phyloP scores from a whole-genome alignment of 2,888 invertebrate species.

The Pyrgus malvae region DNA sequence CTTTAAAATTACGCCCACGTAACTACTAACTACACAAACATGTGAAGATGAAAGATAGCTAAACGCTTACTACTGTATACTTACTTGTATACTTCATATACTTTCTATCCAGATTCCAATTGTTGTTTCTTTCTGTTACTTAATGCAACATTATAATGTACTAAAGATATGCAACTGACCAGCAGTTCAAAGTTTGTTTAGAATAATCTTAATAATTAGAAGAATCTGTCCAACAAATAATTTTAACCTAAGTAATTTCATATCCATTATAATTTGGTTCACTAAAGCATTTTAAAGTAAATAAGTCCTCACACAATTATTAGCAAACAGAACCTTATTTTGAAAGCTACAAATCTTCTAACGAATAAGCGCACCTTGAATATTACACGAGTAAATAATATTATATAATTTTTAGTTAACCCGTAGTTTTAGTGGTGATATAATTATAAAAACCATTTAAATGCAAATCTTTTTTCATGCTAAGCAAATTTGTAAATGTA shows the following conservation, averaged over 20 bases:
- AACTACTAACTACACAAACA: no score
- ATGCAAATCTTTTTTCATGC: no score
- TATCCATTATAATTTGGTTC: not conserved
- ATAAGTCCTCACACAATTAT: not conserved
- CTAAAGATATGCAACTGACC: constrained; percentile 7
- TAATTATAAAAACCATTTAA: no score
- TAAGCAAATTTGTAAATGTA: no score
- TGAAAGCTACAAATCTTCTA: not conserved
- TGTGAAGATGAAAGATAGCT: no score
- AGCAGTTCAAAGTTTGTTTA: not conserved
- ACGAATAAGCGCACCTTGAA: no score
- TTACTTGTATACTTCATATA: not conserved
- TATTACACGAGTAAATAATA: no score
- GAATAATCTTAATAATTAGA: no score
- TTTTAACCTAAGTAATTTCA: not conserved
- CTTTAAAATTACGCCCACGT: no score
- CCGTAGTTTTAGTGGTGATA: no score
- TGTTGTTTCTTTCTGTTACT: not conserved
- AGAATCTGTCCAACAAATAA: not conserved
- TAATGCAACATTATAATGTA: not conserved
- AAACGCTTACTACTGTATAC: no score
- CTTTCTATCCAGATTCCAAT: not conserved
- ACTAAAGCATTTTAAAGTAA: not conserved
- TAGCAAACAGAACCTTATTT: not conserved
- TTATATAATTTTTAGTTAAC: no score